These are phyloP conservation scores for Xestia rhomboidea DNA, from an alignment of 2,888 invertebrate species.

Conservation along the genomic window DNA sequence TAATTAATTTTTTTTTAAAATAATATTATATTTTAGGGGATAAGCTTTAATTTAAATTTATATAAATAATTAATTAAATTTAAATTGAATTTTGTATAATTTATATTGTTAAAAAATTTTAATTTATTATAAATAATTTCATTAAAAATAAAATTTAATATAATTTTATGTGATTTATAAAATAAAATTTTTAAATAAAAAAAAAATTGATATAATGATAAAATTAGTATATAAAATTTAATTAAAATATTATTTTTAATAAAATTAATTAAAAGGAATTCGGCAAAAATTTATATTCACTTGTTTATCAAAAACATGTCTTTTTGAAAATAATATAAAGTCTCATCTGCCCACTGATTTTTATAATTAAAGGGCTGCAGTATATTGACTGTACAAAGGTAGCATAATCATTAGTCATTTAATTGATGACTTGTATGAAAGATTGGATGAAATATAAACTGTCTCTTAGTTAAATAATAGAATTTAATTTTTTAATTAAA, in stretches of 20 bases:
- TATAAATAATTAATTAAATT: no score
- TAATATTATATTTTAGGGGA: no score
- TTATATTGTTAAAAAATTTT: constrained; percentile 91
- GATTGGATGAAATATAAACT: constrained; percentile 92
- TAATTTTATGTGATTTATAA: constrained; percentile 85
- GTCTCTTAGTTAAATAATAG: constrained; percentile 86
- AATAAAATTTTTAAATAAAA: constrained; percentile 84
- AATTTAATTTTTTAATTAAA: constrained; percentile 91
- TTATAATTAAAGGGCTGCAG: constrained; percentile 93
- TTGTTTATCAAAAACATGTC: constrained; percentile 95
- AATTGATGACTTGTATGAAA: constrained; percentile 95
- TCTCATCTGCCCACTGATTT: constrained; percentile 94
- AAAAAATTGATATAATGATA: constrained; percentile 89
- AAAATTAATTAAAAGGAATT: constrained; percentile 91
- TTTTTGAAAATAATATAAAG: constrained; percentile 92
- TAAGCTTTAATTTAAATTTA: constrained; percentile 92
- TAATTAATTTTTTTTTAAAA: no score
- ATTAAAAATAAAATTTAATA: constrained; percentile 76
- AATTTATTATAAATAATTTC: constrained; percentile 87
- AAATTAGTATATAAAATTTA: constrained; percentile 89
- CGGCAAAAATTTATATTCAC: constrained; percentile 92
- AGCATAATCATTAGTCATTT: constrained; percentile 95
- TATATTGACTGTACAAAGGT: constrained; percentile 95
- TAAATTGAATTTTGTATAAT: no score
- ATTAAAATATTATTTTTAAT: constrained; percentile 69